Evolutionary conservation across 2,888 invertebrate genomes (phyloP).

Genomic region (Drosophila mulleri): DNA sequence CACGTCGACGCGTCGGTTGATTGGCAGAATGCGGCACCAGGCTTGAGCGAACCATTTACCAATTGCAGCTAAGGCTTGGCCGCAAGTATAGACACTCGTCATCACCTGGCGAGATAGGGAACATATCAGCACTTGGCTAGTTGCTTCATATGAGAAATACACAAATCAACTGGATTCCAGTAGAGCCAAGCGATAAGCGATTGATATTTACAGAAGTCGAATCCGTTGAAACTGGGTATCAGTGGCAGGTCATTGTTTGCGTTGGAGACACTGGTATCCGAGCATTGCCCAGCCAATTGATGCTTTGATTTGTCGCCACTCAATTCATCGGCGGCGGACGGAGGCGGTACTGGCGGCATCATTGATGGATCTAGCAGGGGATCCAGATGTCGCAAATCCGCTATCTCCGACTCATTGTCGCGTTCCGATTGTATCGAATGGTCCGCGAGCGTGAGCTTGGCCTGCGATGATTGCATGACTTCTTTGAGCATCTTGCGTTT

Average conservation of each 20-base stretch:
- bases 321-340: not conserved
- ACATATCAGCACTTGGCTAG: constrained; percentile 10
- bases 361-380: not conserved
- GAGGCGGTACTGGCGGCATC: too few relatives aligned
- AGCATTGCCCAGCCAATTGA: accelerated
- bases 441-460: not conserved
- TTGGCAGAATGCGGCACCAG: not conserved
- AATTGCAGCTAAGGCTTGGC: constrained; percentile 26
- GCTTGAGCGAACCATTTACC: constrained; percentile 13
- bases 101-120: constrained; percentile 10
- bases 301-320: not conserved
- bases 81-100: not conserved
- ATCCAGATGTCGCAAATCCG: not conserved
- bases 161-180: not conserved
- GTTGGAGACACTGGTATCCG: not conserved
- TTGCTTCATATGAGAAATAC: not conserved
- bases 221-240: not conserved
- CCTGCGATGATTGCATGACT: not conserved
- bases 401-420: too few relatives aligned
- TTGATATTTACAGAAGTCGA: constrained; percentile 7
- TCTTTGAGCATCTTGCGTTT: not conserved
- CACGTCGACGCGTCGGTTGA: not conserved
- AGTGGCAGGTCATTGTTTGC: not conserved
- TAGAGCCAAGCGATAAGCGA: too few relatives aligned
- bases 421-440: too few relatives aligned